Conservation (phyloP, 2,113 vertebrate genomes). For the Brachyhypopomus gauderio region DNA sequence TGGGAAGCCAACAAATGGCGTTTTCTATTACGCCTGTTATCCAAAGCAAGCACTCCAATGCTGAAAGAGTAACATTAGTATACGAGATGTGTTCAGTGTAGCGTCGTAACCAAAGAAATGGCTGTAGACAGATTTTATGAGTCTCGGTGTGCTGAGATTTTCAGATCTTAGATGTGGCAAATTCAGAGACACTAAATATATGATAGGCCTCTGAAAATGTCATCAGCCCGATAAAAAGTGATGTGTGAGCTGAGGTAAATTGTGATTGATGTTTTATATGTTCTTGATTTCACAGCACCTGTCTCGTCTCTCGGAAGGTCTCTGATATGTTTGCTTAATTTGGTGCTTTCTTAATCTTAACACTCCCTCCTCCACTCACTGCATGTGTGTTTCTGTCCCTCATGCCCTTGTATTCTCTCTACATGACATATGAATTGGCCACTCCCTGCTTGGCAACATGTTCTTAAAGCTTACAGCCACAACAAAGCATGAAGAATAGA, state of each 20-base stretch:
- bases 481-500: constrained; percentile 39
- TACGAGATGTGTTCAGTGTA: not conserved
- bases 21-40: not conserved
- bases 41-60: not conserved
- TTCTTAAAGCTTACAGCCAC: constrained; percentile 19
- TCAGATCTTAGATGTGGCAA: not conserved
- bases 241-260: not conserved
- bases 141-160: not conserved
- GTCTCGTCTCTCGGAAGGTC: not conserved
- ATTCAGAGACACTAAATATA: not conserved
- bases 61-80: not conserved
- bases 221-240: not conserved
- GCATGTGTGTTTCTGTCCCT: not conserved
- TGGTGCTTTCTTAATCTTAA: constrained; percentile 8
- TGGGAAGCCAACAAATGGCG: not conserved
- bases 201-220: not conserved
- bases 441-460: constrained; percentile 11
- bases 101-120: not conserved
- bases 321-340: not conserved
- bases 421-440: constrained; percentile 21
- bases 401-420: not conserved
- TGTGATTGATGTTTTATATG: not conserved
- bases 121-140: not conserved
- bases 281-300: not conserved
- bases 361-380: not conserved